Evolutionary conservation across 1,140 invertebrate genomes (phyloP).

Genomic region (Idris sp.): DNA sequence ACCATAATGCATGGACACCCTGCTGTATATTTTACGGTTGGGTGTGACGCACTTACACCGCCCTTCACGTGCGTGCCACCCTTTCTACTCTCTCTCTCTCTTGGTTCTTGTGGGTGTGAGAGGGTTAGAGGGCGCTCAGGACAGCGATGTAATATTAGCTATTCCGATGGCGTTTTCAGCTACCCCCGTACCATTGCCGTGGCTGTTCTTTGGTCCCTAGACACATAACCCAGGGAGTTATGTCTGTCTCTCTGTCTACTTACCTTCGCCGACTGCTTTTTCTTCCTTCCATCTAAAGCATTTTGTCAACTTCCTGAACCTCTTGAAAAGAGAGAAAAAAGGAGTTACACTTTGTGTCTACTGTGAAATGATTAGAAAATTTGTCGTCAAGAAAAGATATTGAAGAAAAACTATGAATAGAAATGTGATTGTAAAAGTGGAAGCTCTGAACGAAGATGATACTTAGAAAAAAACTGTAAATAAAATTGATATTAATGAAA

Average conservation of each 20-base stretch:
- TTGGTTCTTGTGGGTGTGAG: slow-evolving; percentile 20
- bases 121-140: slow-evolving; percentile 44
- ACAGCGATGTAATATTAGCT: slow-evolving; percentile 66
- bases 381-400: too few relatives aligned
- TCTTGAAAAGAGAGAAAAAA: slow-evolving; percentile 39
- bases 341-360: too few relatives aligned
- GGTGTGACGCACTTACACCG: slow-evolving; percentile 5
- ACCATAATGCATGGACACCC: slow-evolving; percentile 55
- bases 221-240: slow-evolving; percentile 50
- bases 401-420: too few relatives aligned
- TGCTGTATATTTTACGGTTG: slow-evolving; percentile 40
- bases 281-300: slow-evolving; percentile 56
- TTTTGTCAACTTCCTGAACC: slow-evolving; percentile 65
- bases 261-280: slow-evolving; percentile 51
- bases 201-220: slow-evolving; percentile 61
- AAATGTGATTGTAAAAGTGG: too few relatives aligned
- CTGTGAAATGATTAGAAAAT: too few relatives aligned
- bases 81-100: slow-evolving; percentile 1
- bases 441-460: too few relatives aligned
- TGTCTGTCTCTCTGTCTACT: slow-evolving; percentile 16
- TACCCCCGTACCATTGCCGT: slow-evolving; percentile 63
- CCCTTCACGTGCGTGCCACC: background rate
- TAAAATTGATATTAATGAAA: too few relatives aligned
- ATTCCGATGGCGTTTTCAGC: slow-evolving; percentile 69
- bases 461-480: too few relatives aligned